A percentile compares a stretch with the other conserved stretches of the same genome.
Conservation (phyloP, 1,140 invertebrate genomes). For the Drosophila eugracilis region DNA sequence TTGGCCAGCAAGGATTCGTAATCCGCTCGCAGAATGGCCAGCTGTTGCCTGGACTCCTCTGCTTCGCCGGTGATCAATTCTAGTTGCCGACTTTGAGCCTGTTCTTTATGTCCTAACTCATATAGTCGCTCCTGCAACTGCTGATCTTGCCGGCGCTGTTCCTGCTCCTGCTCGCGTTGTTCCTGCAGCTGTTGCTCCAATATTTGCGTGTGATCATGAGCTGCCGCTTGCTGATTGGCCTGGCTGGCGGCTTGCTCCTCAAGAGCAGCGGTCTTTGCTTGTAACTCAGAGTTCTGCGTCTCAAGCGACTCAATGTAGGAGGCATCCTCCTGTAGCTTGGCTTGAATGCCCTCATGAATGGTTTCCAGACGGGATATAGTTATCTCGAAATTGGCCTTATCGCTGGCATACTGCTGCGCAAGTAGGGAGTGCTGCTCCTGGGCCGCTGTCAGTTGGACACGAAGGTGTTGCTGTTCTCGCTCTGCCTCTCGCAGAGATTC, state of each 20-base stretch:
- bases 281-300: constrained; percentile 88
- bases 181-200: constrained; percentile 86
- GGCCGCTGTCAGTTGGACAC: constrained; percentile 30
- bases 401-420: constrained; percentile 75
- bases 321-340: constrained; percentile 90
- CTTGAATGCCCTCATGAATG: constrained; percentile 85
- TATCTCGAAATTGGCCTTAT: constrained; percentile 67
- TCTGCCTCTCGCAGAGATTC: constrained; percentile 5
- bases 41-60: constrained; percentile 86
- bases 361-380: constrained; percentile 68
- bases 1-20: constrained; percentile 25
- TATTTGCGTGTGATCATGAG: constrained; percentile 86
- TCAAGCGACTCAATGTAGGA: constrained; percentile 90
- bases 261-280: constrained; percentile 86
- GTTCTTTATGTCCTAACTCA: constrained; percentile 86
- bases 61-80: constrained; percentile 86
- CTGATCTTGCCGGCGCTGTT: constrained; percentile 86
- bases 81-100: constrained; percentile 86
- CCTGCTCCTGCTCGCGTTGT: constrained; percentile 86
- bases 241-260: constrained; percentile 87
- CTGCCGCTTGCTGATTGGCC: constrained; percentile 86
- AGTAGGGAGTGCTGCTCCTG: constrained; percentile 85
- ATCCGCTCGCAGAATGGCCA: constrained; percentile 73
- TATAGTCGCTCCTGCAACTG: constrained; percentile 86
- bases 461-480: constrained; percentile 32